These are phyloP conservation scores for Ciconia boyciana DNA, from an alignment of 2,113 vertebrate genomes.

Conservation along the genomic window DNA sequence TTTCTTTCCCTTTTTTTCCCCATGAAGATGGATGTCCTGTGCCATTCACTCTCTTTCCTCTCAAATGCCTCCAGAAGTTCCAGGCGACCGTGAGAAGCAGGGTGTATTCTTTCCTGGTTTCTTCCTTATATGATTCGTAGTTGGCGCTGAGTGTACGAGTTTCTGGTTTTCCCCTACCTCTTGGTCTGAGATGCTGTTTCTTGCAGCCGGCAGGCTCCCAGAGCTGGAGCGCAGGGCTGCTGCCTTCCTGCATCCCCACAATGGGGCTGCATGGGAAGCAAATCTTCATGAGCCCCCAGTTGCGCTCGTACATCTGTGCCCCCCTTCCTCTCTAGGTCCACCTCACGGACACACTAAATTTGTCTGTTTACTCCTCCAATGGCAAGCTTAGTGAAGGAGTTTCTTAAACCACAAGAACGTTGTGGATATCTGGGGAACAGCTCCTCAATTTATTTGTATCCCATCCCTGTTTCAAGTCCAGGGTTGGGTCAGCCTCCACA, in stretches of 20 bases:
- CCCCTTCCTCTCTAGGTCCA: neutral
- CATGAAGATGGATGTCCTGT: fast-evolving
- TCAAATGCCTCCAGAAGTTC: neutral
- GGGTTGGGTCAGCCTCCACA: neutral
- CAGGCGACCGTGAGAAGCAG: neutral
- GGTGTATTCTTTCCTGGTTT: neutral
- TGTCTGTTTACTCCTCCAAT: neutral
- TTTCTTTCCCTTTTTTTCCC: fast-evolving
- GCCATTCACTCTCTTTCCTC: neutral
- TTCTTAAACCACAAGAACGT: neutral
- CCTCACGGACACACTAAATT: neutral
- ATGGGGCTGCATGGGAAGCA: neutral
- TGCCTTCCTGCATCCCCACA: neutral
- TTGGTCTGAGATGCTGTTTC: neutral
- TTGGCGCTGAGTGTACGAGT: neutral
- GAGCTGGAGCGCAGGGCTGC: neutral
- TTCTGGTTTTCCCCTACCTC: neutral
- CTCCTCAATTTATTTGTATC: neutral
- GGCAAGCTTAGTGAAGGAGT: neutral
- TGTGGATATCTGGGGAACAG: neutral
- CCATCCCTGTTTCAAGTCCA: neutral
- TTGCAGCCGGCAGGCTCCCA: neutral
- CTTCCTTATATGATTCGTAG: neutral
- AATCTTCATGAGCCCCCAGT: neutral
- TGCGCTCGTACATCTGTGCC: neutral